Evolutionary conservation across 2,113 vertebrate genomes (phyloP).

Genomic region (Ovibos moschatus): DNA sequence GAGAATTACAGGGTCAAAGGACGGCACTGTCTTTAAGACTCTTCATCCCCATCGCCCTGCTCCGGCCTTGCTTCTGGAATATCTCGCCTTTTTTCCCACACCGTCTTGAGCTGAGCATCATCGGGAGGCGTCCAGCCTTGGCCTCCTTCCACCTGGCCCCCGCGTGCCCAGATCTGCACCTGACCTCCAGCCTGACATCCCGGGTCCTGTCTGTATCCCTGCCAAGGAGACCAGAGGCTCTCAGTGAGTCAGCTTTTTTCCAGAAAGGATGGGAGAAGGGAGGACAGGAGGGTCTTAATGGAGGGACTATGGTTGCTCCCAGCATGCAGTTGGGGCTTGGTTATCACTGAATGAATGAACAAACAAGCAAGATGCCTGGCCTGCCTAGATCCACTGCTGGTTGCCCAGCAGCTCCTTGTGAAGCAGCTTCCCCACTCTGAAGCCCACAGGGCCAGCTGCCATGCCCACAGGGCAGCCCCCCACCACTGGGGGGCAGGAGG

Average conservation of each 20-base stretch:
- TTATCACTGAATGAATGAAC: not conserved
- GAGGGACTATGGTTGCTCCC: not conserved
- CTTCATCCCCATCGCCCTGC: not conserved
- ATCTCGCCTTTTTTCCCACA: not conserved
- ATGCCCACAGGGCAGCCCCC: not conserved
- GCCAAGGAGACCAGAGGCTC: not conserved
- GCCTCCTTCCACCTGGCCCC: not conserved
- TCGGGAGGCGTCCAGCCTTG: not conserved
- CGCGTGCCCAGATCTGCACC: not conserved
- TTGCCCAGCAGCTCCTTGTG: not conserved
- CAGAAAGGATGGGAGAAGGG: not conserved
- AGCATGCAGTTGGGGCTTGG: not conserved
- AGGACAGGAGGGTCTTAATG: not conserved
- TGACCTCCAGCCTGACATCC: too few species aligned
- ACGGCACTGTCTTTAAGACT: not conserved
- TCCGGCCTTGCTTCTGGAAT: not conserved
- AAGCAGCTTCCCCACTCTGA: too few species aligned
- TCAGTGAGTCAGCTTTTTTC: not conserved
- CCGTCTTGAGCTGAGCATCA: not conserved
- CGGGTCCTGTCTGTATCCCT: not conserved
- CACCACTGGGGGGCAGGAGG: not conserved
- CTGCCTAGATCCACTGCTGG: not conserved
- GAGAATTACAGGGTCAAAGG: conserved; percentile 18
- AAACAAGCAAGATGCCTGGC: not conserved
- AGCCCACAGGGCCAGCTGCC: not conserved